A percentile compares a stretch with the other conserved stretches of the same genome.
phyloP scores from a whole-genome alignment of 2,113 vertebrate species.

The Ibidorhyncha struthersii region DNA sequence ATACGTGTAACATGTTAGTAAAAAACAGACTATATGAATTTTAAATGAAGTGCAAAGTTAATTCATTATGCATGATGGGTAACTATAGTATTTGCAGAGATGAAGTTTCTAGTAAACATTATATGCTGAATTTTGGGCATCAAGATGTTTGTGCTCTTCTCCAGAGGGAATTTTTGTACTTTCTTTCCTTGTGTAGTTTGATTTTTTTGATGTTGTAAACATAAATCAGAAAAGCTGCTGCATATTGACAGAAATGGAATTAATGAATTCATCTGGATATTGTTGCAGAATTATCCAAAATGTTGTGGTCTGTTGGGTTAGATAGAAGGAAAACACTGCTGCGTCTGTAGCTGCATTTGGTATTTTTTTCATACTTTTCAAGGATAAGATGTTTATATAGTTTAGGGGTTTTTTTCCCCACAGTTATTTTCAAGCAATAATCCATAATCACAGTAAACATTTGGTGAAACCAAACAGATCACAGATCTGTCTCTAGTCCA shows the following conservation, averaged over 20 bases:
- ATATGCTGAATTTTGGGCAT: background rate
- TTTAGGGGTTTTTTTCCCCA: background rate
- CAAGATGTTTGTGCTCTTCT: background rate
- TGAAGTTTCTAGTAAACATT: constrained; percentile 14
- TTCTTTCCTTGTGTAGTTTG: background rate
- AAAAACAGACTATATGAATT: background rate
- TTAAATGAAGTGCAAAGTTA: constrained; percentile 33
- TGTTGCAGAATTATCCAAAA: background rate
- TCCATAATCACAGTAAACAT: background rate
- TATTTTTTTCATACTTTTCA: background rate
- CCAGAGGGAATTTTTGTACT: background rate
- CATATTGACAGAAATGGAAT: background rate
- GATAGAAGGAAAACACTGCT: background rate
- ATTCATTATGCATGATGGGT: constrained; percentile 34
- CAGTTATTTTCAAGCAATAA: background rate
- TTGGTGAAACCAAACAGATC: background rate
- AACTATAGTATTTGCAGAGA: background rate
- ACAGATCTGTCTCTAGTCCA: background rate
- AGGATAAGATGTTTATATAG: background rate
- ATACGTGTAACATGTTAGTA: background rate
- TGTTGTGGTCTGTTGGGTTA: background rate
- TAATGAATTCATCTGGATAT: background rate
- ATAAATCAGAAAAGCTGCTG: background rate
- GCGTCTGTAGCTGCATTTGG: background rate
- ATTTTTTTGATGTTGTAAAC: background rate